phyloP scores from a whole-genome alignment of 2,797 vertebrate species.

The Lutjanus campechanus region DNA sequence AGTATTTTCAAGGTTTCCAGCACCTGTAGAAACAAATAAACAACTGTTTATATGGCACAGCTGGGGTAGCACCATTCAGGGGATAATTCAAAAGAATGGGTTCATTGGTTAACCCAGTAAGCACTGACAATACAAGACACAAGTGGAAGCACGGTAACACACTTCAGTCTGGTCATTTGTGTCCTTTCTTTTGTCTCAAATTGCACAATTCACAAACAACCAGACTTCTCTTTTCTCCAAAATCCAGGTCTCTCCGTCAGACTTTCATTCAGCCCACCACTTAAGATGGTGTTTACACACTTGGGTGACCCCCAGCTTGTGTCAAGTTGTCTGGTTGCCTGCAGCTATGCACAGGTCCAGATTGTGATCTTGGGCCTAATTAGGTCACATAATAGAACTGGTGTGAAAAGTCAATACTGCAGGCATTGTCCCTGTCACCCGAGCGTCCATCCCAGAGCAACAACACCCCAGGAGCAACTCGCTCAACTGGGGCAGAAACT shows the following conservation, averaged over 20 bases:
- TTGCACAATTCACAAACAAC: slow-evolving; percentile 31
- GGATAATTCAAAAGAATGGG: background rate
- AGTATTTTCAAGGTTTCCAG: too few species aligned
- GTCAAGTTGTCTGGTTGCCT: slow-evolving; percentile 44
- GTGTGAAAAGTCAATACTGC: slow-evolving; percentile 76
- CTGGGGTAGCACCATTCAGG: background rate
- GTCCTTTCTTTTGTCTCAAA: slow-evolving; percentile 4
- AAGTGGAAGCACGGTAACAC: background rate
- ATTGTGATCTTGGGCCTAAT: slow-evolving; percentile 67
- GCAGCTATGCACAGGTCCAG: slow-evolving; percentile 25
- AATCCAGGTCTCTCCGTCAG: slow-evolving; percentile 4
- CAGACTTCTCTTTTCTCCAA: slow-evolving; percentile 44
- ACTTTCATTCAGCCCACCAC: slow-evolving; percentile 31
- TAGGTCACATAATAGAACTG: slow-evolving; percentile 65
- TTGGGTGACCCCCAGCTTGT: slow-evolving; percentile 10
- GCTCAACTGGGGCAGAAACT: slow-evolving; percentile 74
- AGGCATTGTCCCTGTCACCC: slow-evolving; percentile 61
- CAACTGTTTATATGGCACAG: background rate
- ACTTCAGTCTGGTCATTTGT: background rate
- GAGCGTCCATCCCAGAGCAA: slow-evolving; percentile 35
- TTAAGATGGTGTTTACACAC: slow-evolving; percentile 54
- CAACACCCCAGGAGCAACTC: slow-evolving; percentile 49
- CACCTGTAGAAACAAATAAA: too few species aligned
- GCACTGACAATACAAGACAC: slow-evolving; percentile 13
- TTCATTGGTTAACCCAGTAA: slow-evolving; percentile 16